Evolutionary conservation across 1,140 invertebrate genomes (phyloP), one percentile per base, ranked within the genome.

Genomic region (Trichomalopsis sarcophagae): DNA sequence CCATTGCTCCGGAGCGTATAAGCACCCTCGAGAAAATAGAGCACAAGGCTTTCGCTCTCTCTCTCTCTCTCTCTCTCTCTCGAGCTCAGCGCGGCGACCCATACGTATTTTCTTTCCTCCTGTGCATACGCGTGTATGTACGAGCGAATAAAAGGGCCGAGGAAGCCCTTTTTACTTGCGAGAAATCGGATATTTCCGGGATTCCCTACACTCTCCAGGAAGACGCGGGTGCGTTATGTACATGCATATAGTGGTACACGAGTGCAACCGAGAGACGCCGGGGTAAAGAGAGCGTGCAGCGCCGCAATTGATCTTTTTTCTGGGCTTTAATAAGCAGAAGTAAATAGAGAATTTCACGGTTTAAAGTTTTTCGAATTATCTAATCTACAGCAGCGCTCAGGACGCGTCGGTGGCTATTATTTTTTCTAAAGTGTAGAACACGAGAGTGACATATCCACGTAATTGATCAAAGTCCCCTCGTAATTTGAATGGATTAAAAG

Each of bases 151-250:
- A n/a, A 17, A 7, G 68, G 27, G 23, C 9, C 68, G 27, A 71
- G 68, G 68, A 71, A 71, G 68, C 27, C 68, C 68, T 27, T 30
- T 71, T 62, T 17, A 50, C 66, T 13, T 13, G 36, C 30, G 36
- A 62, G 74, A 76, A 76, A 76, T 76, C 36, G 74, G 74, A 76
- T 76, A 76, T 76, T n/a, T 40, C 74, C 30, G 74, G 74, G 40
- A 76, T 76, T 76, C 36, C 74, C 30, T 76, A 27, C 2, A n/a
- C 55, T 21, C 55, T n/a, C 21, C 55, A 62, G 55, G 55, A 62
- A n/a, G 55, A 62, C 14, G 17, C 55, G 17, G 21, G 55, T 62
- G 50, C 2, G 17, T 55, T 62, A 6, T n/a, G n/a, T 62, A 62
- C 55, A 62, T n/a, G 55, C 5, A 62, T 62, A 62, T n/a, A 36